Evolutionary conservation across 2,888 invertebrate genomes (phyloP).

Genomic region (Aricia artaxerxes): DNA sequence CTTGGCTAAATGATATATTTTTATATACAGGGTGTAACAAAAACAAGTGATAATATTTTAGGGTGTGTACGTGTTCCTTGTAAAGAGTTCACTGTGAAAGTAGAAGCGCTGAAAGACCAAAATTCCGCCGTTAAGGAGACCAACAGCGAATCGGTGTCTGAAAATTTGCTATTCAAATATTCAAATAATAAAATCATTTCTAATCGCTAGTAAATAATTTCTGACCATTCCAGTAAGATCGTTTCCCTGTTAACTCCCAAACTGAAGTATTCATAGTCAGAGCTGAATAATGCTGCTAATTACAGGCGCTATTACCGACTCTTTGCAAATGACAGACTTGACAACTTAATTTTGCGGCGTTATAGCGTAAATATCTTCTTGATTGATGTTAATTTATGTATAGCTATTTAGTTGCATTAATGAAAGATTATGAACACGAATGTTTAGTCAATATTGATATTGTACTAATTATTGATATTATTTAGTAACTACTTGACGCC

Average conservation of each 20-base stretch:
- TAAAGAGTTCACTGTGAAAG: no score
- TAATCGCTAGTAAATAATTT: no score
- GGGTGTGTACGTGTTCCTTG: no score
- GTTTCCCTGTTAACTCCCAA: conserved; percentile 22
- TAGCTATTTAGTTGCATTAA: not conserved
- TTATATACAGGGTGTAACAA: no score
- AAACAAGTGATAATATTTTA: no score
- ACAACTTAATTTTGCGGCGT: conserved; percentile 20
- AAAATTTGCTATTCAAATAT: no score
- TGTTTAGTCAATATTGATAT: not conserved
- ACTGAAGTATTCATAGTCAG: conserved; percentile 17
- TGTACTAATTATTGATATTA: not conserved
- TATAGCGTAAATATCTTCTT: conserved; percentile 8
- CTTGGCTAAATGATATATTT: no score
- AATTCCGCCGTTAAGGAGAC: no score
- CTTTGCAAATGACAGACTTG: conserved; percentile 16
- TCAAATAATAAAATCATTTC: no score
- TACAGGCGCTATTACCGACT: conserved; percentile 1
- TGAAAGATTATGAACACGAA: not conserved
- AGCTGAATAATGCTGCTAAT: conserved; percentile 13
- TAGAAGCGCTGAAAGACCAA: no score
- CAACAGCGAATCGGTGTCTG: no score
- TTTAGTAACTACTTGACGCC: no score
- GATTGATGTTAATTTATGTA: conserved; percentile 4
- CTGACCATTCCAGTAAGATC: not conserved